Evolutionary conservation across 2,113 vertebrate genomes (phyloP), one percentile per base, ranked within the genome.

Genomic region (Alligator sinensis): DNA sequence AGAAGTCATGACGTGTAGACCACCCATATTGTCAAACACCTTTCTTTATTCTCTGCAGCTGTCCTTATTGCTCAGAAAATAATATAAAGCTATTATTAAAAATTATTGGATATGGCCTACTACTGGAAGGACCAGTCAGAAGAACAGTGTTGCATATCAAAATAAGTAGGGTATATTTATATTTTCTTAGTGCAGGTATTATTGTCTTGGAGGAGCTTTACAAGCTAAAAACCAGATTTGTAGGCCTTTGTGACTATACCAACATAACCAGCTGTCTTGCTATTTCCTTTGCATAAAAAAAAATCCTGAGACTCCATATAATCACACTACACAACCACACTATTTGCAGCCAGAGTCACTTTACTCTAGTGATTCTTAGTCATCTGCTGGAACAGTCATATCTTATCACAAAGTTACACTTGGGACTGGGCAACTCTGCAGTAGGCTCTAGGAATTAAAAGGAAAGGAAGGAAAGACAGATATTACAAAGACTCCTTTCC

Each of bases 21-120:
- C 15, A 72, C 38, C 25, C 58, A n/a, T 19, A 62, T 22, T 59
- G 14, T 11, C n/a, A 34, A 47, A 92, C 4, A 90, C 6, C 6
- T 58, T 24, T 93, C 70, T 75, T 87, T 93, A 88, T 47, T 82
- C 47, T 81, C 94, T 85, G 95, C 94, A 28, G 58, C 4, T 79
- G 5, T 84, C 63, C 14, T 70, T 2, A 92, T 85, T 77, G 63
- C 91, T 79, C 8, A 91, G 61, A 89, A 95, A 94, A 88, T 70
- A 2, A 24, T 80, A 87, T 22, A 87, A 86, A 86, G 5, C 24
- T 93, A 34, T 6, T 17, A 91, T 95, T 79, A 92, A 95, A 95
- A 92, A 64, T 79, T 92, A 62, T 55, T 61, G 75, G 17, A 82
- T 80, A 82, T 11, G 62, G 90, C 78, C 61, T 91, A 78, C 16